Conservation (phyloP, 1,140 invertebrate species). For the Potamilus streckersoni region DNA sequence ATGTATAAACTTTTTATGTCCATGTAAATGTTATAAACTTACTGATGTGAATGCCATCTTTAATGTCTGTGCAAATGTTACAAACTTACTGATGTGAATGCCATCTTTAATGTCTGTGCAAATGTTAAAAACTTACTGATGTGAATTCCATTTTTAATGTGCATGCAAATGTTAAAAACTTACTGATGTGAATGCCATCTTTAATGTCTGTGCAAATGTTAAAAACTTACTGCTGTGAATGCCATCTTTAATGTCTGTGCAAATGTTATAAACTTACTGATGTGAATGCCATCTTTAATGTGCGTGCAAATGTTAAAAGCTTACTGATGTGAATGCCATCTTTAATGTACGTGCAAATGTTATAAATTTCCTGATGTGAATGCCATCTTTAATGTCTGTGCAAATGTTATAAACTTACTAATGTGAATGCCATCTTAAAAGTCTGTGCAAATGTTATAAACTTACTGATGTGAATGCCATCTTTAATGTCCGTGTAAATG, state of each 20-base stretch:
- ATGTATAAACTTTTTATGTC: background rate
- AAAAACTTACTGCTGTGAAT: too few relatives aligned
- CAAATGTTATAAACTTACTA: background rate
- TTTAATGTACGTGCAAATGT: too few relatives aligned
- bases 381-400: background rate
- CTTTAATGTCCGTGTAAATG: constrained; percentile 52
- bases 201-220: background rate
- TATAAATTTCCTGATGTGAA: too few relatives aligned
- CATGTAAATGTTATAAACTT: background rate
- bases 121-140: background rate
- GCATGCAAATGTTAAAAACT: too few relatives aligned
- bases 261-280: constrained; percentile 64
- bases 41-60: too few relatives aligned
- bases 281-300: constrained; percentile 58
- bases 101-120: constrained; percentile 59
- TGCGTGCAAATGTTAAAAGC: constrained; percentile 35
- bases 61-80: too few relatives aligned
- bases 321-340: too few relatives aligned
- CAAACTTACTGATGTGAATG: constrained; percentile 61
- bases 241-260: too few relatives aligned
- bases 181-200: background rate
- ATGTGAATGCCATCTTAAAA: too few relatives aligned
- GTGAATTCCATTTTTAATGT: too few relatives aligned
- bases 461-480: constrained; percentile 62
- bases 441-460: constrained; percentile 1